Conservation (phyloP, 2,113 vertebrate species). For the Petrocephalus microphthalmus region DNA sequence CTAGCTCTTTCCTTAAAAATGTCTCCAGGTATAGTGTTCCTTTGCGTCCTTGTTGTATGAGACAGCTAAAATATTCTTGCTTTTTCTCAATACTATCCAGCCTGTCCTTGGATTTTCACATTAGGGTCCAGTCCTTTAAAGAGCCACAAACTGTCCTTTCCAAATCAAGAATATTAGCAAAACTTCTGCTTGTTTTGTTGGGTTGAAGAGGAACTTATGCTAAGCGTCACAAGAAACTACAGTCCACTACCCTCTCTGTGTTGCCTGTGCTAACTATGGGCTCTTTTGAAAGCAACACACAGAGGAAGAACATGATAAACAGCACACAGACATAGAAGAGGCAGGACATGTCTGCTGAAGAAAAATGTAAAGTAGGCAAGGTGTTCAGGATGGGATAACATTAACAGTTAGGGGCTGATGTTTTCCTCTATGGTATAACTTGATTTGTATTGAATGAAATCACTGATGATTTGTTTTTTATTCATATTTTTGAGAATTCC, state of each 20-base stretch:
- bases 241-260: not conserved
- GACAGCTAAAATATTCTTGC: not conserved
- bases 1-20: not conserved
- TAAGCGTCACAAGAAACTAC: not conserved
- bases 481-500: not conserved
- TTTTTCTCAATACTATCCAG: not conserved
- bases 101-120: not conserved
- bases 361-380: not conserved
- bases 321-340: not conserved
- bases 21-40: not conserved
- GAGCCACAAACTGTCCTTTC: not conserved
- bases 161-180: not conserved
- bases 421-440: not conserved
- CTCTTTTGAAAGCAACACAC: not conserved
- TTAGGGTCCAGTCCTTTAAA: not conserved
- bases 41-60: not conserved
- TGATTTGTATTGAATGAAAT: constrained; percentile 2
- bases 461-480: not conserved
- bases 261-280: not conserved
- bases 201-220: not conserved
- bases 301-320: not conserved
- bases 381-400: not conserved
- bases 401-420: not conserved
- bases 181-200: not conserved
- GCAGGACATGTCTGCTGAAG: not conserved